A percentile compares a stretch with the other conserved stretches of the same genome.
phyloP scores from a whole-genome alignment of 35 echinoderm and acorn worm species.

The Stichopus chloronotus region DNA sequence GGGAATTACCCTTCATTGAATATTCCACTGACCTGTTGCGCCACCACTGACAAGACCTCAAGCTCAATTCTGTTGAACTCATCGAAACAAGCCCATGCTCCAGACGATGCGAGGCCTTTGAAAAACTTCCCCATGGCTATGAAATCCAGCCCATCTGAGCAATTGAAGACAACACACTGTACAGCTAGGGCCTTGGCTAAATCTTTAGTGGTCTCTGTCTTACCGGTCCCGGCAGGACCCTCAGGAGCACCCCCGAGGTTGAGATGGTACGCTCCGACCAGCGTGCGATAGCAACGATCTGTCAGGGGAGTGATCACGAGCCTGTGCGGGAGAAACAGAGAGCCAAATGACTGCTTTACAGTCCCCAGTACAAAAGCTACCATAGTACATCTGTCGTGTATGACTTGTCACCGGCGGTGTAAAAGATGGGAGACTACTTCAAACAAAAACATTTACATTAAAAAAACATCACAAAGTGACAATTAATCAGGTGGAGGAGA shows the following conservation, averaged over 20 bases:
- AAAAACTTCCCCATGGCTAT: conserved; percentile 99
- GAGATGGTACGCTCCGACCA: conserved; percentile 98
- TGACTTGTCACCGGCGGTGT: conserved; percentile 76
- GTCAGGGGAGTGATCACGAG: conserved; percentile 99
- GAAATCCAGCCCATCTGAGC: conserved; percentile 98
- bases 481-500: no score
- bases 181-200: conserved; percentile 97
- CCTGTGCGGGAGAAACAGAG: conserved; percentile 43
- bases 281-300: conserved; percentile 95
- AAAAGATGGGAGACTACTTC: conserved; percentile 83
- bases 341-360: conserved; percentile 26
- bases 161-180: conserved; percentile 99
- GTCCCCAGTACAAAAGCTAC: conserved; percentile 80
- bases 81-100: conserved; percentile 99
- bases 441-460: conserved; percentile 73
- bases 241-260: conserved; percentile 97
- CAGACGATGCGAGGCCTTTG: conserved; percentile 95
- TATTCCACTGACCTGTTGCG: conserved; percentile 76
- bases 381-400: conserved; percentile 79
- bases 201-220: conserved; percentile 99
- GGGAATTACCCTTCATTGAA: no score
- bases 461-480: no score
- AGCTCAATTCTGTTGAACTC: conserved; percentile 99
- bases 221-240: conserved; percentile 95
- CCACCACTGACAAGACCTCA: conserved; percentile 99